phyloP scores from a whole-genome alignment of 2,113 vertebrate species.

The Nothobranchius furzeri region DNA sequence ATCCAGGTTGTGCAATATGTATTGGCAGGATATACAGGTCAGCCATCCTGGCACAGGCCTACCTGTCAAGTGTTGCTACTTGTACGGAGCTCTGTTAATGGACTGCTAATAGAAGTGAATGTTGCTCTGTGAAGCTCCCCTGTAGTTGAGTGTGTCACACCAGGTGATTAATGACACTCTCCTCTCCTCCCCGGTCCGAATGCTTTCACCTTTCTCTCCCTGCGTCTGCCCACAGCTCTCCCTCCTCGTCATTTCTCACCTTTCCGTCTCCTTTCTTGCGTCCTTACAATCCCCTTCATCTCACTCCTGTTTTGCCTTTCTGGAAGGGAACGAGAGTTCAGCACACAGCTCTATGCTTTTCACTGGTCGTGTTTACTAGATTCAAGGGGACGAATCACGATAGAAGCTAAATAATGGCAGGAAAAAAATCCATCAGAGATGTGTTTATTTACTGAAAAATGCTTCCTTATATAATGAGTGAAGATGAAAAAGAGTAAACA shows the following conservation, averaged over 20 bases:
- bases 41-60: conserved; percentile 61
- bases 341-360: conserved; percentile 25
- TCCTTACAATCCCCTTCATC: conserved; percentile 47
- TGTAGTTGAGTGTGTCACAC: conserved; percentile 71
- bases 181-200: conserved; percentile 52
- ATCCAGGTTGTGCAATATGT: conserved; percentile 46
- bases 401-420: conserved; percentile 21
- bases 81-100: conserved; percentile 80
- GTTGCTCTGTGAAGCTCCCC: conserved; percentile 72
- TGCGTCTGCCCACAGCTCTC: conserved; percentile 22
- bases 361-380: conserved; percentile 19
- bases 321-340: conserved; percentile 28
- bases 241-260: conserved; percentile 33
- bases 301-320: conserved; percentile 11
- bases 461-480: no score
- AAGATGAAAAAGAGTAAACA: background rate
- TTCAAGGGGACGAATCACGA: conserved; percentile 1
- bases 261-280: conserved; percentile 40
- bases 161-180: conserved; percentile 79
- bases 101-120: conserved; percentile 80
- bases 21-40: conserved; percentile 58
- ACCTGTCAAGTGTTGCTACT: conserved; percentile 75
- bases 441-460: background rate
- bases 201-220: conserved; percentile 35
- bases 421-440: conserved; percentile 9